Percentiles rank a stretch among this genome's conserved stretches.
These are phyloP conservation scores for Microcebus griseorufus DNA, from an alignment of 2,113 vertebrate species.

Conservation along the genomic window DNA sequence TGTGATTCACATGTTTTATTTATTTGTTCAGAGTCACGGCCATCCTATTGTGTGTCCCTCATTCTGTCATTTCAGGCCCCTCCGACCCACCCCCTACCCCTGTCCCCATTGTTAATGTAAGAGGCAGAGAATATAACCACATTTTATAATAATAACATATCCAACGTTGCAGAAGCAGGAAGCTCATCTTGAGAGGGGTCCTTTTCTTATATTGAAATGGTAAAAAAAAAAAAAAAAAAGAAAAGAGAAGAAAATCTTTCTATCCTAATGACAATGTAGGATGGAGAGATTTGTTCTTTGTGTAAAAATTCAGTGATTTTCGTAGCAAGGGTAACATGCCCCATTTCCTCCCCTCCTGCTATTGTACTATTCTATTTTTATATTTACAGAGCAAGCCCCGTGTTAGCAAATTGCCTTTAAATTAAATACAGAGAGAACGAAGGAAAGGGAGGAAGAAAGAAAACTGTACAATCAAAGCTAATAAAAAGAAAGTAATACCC, in stretches of 20 bases:
- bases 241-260: conserved; percentile 56
- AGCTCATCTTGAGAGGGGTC: conserved; percentile 48
- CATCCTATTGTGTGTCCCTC: conserved; percentile 85
- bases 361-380: neutral
- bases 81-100: conserved; percentile 77
- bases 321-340: conserved; percentile 20
- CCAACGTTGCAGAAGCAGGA: conserved; percentile 51
- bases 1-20: conserved; percentile 88
- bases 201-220: conserved; percentile 60
- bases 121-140: conserved; percentile 72
- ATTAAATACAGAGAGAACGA: conserved; percentile 58
- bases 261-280: conserved; percentile 65
- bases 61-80: conserved; percentile 81
- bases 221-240: conserved; percentile 7
- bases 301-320: conserved; percentile 50
- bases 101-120: conserved; percentile 81
- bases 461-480: conserved; percentile 57
- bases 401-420: conserved; percentile 63
- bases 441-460: neutral
- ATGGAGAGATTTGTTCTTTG: conserved; percentile 31
- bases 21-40: conserved; percentile 87
- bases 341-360: neutral
- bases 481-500: conserved; percentile 60
- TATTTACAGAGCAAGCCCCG: conserved; percentile 37
- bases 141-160: conserved; percentile 63